Evolutionary conservation across 1,140 invertebrate genomes (phyloP).

Genomic region (Goniozus legneri): DNA sequence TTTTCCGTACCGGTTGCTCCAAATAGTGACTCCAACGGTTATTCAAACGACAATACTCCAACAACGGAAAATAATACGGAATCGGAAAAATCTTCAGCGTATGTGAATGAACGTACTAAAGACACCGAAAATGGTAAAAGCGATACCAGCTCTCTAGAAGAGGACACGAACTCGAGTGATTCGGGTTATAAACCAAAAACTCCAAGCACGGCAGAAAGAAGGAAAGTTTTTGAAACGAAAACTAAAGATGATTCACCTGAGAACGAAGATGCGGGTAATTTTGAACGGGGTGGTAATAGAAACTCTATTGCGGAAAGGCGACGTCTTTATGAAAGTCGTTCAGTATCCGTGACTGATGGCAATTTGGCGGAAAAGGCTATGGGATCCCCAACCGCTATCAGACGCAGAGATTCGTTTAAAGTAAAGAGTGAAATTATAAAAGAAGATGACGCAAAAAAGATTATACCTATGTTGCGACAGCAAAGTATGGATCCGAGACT

Average conservation of each 20-base stretch:
- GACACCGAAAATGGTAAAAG: conserved; percentile 60
- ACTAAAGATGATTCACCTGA: conserved; percentile 48
- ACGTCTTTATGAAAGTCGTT: conserved; percentile 71
- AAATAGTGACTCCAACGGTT: conserved; percentile 47
- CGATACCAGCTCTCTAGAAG: conserved; percentile 60
- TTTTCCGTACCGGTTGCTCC: conserved; percentile 74
- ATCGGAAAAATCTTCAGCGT: conserved; percentile 42
- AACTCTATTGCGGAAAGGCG: conserved; percentile 75
- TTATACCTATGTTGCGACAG: conserved; percentile 53
- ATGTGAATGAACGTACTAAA: conserved; percentile 37
- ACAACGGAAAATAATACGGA: conserved; percentile 22
- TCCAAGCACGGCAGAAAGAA: conserved; percentile 69
- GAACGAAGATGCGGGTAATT: conserved; percentile 53
- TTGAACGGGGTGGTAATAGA: conserved; percentile 59
- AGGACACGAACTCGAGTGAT: conserved; percentile 60
- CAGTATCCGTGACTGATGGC: conserved; percentile 57
- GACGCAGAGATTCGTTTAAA: conserved; percentile 62
- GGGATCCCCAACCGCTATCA: conserved; percentile 68
- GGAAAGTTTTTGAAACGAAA: conserved; percentile 66
- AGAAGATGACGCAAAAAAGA: conserved; percentile 58
- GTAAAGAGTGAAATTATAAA: conserved; percentile 54
- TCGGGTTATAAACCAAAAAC: conserved; percentile 68
- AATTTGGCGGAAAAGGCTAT: conserved; percentile 63
- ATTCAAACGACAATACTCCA: conserved; percentile 25
- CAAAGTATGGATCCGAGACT: conserved; percentile 54